These are phyloP conservation scores for Oscheius myriophilus DNA, from an alignment of 2,888 invertebrate genomes.

Conservation along the genomic window DNA sequence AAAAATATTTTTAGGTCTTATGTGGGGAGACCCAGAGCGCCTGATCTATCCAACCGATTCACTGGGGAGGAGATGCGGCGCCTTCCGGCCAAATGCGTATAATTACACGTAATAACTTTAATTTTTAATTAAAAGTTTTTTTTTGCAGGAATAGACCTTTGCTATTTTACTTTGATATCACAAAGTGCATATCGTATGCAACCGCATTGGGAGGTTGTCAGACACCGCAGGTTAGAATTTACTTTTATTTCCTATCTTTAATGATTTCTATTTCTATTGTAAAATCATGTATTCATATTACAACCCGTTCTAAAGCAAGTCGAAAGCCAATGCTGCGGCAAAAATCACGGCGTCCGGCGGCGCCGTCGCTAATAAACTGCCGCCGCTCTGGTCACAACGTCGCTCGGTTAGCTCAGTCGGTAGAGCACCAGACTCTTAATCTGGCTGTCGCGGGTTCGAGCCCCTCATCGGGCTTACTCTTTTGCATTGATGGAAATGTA, in stretches of 20 bases:
- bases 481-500: background rate
- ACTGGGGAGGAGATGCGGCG: constrained; percentile 59
- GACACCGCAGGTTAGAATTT: constrained; percentile 59
- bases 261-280: too few species aligned
- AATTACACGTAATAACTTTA: constrained; percentile 45
- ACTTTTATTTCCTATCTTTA: background rate
- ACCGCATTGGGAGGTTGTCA: constrained; percentile 67
- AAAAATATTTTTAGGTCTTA: constrained; percentile 38
- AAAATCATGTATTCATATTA: too few species aligned
- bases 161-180: constrained; percentile 67
- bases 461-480: constrained; percentile 62
- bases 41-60: constrained; percentile 66
- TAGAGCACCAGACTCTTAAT: constrained; percentile 69
- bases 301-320: too few species aligned
- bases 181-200: constrained; percentile 64
- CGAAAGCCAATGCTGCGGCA: too few species aligned
- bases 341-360: too few species aligned
- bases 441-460: constrained; percentile 68
- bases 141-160: constrained; percentile 51
- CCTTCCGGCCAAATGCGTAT: constrained; percentile 47
- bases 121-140: too few species aligned
- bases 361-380: too few species aligned
- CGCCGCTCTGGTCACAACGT: too few species aligned
- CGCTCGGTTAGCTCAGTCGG: constrained; percentile 66
- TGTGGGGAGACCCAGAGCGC: constrained; percentile 67